A percentile compares a stretch with the other conserved stretches of the same genome.
phyloP scores from a whole-genome alignment of 2,113 vertebrate genomes.

The Crotalus horridus region DNA sequence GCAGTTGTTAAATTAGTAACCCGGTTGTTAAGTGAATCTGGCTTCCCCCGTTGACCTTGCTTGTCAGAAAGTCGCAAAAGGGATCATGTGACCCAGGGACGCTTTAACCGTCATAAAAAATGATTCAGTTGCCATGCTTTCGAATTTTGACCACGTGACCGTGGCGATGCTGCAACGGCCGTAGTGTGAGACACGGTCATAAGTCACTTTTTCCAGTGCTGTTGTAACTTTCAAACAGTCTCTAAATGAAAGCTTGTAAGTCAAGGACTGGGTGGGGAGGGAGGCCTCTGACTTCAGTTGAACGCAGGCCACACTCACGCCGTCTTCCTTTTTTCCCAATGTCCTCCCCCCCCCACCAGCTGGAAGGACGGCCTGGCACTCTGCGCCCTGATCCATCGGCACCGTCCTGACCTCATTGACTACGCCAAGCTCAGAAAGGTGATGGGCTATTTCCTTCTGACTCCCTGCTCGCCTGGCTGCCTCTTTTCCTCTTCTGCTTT shows the following conservation, averaged over 20 bases:
- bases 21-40: background rate
- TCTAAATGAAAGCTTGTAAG: background rate
- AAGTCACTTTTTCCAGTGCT: background rate
- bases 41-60: background rate
- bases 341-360: slow-evolving; percentile 53
- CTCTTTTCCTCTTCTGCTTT: background rate
- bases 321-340: background rate
- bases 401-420: slow-evolving; percentile 90
- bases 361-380: slow-evolving; percentile 93
- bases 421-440: slow-evolving; percentile 91
- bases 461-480: background rate
- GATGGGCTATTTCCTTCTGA: background rate
- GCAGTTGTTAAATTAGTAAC: background rate
- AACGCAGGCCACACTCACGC: background rate
- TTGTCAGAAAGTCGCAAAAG: background rate
- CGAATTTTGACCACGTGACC: background rate
- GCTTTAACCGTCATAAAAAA: background rate
- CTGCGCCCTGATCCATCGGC: slow-evolving; percentile 91
- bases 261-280: background rate
- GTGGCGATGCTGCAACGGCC: background rate
- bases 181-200: background rate
- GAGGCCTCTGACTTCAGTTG: background rate
- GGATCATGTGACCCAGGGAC: background rate
- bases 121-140: background rate
- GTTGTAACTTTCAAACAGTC: background rate